A percentile compares a stretch with the other conserved stretches of the same genome.
phyloP scores from a whole-genome alignment of 2,888 invertebrate species.

The Ditylenchus weischeri region DNA sequence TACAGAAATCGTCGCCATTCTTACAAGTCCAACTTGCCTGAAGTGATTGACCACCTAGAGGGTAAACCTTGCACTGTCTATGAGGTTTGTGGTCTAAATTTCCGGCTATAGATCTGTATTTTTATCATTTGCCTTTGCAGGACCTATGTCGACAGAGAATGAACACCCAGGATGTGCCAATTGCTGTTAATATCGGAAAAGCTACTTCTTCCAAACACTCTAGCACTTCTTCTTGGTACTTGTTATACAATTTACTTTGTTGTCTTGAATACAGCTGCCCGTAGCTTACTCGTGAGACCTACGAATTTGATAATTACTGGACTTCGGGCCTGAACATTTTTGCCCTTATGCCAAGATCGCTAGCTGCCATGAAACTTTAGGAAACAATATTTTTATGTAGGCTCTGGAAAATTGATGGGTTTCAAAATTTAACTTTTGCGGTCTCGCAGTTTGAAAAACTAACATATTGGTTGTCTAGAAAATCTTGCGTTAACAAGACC shows the following conservation, averaged over 20 bases:
- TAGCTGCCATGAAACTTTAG: too few species aligned
- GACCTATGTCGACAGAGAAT: conserved; percentile 57
- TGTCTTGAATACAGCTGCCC: too few species aligned
- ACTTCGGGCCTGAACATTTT: too few species aligned
- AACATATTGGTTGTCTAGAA: too few species aligned
- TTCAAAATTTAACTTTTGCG: too few species aligned
- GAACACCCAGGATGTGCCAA: conserved; percentile 33
- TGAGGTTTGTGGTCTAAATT: conserved; percentile 2
- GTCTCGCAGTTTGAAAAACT: too few species aligned
- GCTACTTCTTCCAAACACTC: conserved; percentile 40
- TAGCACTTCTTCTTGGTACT: conserved; percentile 49
- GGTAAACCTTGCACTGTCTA: conserved; percentile 22
- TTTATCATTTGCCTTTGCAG: conserved; percentile 26
- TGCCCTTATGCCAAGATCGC: too few species aligned
- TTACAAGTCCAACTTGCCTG: conserved; percentile 32
- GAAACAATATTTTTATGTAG: too few species aligned
- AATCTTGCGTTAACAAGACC: too few species aligned
- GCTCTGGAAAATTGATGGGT: too few species aligned
- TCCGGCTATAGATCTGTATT: background rate
- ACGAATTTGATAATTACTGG: background rate
- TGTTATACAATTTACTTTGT: background rate
- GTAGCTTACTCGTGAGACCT: too few species aligned
- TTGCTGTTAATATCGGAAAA: conserved; percentile 17
- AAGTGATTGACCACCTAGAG: conserved; percentile 37
- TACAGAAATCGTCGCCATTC: conserved; percentile 28